Base-by-base conservation (phyloP, 2,888 invertebrate genomes). In the Brachyptera putata region DNA sequence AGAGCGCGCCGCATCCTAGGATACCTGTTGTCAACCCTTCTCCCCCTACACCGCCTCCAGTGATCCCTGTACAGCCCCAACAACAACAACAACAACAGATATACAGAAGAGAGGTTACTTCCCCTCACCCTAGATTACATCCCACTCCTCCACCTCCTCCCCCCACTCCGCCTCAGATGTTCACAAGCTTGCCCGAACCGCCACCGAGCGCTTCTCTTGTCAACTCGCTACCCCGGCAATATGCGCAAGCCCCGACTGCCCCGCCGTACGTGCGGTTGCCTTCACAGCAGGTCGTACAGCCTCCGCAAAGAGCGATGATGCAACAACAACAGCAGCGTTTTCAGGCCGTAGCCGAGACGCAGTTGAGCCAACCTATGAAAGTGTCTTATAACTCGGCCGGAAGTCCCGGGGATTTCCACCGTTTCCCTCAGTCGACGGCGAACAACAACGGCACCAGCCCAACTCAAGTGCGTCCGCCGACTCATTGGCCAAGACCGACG, bases 301-400 rank as follows among this genome's bases (percentile, higher is more conserved):
- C n/a, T n/a, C n/a, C n/a, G n/a, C n/a, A n/a, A n/a, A n/a, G n/a
- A 25, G 7, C 14, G 9, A 5, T 50, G 18, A 48, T 49, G 34
- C 58, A 37, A 25, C 61, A 21, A 22, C 63, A 60, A 16, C 63
- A 61, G 26, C 57, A 43, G 24, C 61, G 63, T 11, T 66, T 68
- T 53, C 58, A 69, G 37, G n/a, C n/a, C n/a, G n/a, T n/a, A 16
- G 76, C 78, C 26, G 73, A 22, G 22, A 11, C 7, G 1, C 18
- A 7, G 4, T 5, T 25, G 14, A 16, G 34, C 22, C 56, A 56
- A 18, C 55, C 25, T 37, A 21, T 24, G 34, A 53, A 53, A 53
- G 55, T 53, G 41, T 41, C 56, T 41, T 37, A 36, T 16, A 37
- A 37, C 13, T 13, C 3, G 4, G 14, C 39, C 24, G 21, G 39